These are phyloP conservation scores for Pecten maximus DNA, from an alignment of 2,888 invertebrate species.

Conservation along the genomic window DNA sequence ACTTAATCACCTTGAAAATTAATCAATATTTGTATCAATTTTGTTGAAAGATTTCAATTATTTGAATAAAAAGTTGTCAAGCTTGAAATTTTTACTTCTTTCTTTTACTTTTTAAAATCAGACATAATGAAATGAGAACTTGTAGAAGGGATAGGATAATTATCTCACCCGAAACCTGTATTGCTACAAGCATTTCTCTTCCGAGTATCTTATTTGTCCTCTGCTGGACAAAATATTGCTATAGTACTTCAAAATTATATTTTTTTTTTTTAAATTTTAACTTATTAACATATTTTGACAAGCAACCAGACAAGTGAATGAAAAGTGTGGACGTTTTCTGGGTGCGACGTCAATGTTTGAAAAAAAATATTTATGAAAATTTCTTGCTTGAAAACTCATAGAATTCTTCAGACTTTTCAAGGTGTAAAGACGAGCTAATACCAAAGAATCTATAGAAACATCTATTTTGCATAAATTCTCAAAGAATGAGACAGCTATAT, in stretches of 20 bases:
- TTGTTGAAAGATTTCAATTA: background rate
- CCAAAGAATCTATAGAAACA: background rate
- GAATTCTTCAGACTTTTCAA: conserved; percentile 22
- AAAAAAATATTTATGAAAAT: background rate
- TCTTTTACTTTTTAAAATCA: no score
- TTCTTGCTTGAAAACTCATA: conserved; percentile 20
- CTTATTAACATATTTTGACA: background rate
- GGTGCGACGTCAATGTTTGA: background rate
- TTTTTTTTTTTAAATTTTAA: background rate
- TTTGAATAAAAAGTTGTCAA: background rate
- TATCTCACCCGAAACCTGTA: background rate
- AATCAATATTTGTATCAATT: background rate
- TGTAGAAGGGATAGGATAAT: background rate
- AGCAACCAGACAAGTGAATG: conserved; percentile 31
- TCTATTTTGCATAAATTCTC: background rate
- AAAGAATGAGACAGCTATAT: background rate
- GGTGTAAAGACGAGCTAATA: background rate
- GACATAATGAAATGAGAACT: background rate
- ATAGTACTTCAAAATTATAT: background rate
- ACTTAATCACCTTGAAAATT: conserved; percentile 19
- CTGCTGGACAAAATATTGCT: background rate
- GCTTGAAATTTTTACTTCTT: background rate
- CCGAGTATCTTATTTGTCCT: background rate
- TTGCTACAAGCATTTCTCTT: background rate
- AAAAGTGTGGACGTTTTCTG: conserved; percentile 33